These are phyloP conservation scores for Rhagoletis pomonella DNA, from an alignment of 1,140 invertebrate genomes.

Conservation along the genomic window DNA sequence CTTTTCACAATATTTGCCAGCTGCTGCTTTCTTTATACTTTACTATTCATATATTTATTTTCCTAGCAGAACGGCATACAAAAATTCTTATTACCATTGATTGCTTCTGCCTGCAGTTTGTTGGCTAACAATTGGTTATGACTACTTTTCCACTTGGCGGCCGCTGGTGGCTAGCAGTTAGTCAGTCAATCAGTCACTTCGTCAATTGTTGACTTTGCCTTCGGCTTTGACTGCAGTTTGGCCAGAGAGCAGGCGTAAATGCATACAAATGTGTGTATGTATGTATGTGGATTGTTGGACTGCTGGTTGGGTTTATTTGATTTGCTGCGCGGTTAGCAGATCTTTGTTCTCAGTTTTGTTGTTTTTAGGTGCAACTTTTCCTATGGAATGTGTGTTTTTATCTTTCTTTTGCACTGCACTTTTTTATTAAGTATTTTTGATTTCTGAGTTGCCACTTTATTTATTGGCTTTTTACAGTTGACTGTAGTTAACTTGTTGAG, in stretches of 20 bases:
- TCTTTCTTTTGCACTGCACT: constrained; percentile 35
- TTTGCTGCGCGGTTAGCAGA: constrained; percentile 24
- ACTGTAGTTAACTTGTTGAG: constrained; percentile 29
- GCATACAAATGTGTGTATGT: background rate
- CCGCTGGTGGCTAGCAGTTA: background rate
- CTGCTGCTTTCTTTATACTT: constrained; percentile 20
- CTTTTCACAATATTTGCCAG: constrained; percentile 22
- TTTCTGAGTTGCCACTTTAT: background rate
- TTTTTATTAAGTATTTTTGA: constrained; percentile 14
- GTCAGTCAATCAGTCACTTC: background rate
- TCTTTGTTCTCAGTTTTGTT: constrained; percentile 26
- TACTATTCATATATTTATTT: constrained; percentile 25
- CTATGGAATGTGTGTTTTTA: background rate
- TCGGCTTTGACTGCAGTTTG: constrained; percentile 29
- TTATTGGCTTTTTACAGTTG: constrained; percentile 42
- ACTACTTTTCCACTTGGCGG: background rate
- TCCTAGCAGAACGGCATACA: constrained; percentile 8
- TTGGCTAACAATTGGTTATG: constrained; percentile 9
- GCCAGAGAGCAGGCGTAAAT: background rate
- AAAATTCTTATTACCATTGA: constrained; percentile 35
- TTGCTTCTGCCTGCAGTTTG: background rate
- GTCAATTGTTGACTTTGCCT: constrained; percentile 49
- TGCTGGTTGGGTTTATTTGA: constrained; percentile 32
- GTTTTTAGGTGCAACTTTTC: background rate
- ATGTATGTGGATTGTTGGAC: background rate